Evolutionary conservation across 2,888 invertebrate species (phyloP).

Genomic region (Isoperla grammatica): DNA sequence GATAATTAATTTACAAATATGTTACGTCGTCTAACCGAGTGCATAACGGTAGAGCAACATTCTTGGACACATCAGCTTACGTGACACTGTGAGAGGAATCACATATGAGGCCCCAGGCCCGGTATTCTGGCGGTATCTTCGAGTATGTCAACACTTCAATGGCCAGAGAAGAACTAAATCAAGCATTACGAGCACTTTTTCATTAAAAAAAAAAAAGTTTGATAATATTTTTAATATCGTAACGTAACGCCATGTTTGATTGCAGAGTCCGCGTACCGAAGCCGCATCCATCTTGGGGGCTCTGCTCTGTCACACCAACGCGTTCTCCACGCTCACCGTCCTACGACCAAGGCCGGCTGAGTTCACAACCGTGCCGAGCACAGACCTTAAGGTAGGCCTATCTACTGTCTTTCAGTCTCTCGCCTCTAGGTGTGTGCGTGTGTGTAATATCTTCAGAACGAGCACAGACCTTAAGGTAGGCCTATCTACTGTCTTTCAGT

Average conservation of each 20-base stretch:
- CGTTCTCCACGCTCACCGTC: slow-evolving; percentile 60
- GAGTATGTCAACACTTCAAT: no score
- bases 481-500: not conserved
- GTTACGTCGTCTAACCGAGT: no score
- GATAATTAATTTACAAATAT: no score
- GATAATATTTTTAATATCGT: no score
- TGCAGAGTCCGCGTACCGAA: slow-evolving; percentile 77
- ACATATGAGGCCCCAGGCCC: no score
- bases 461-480: slow-evolving; percentile 73
- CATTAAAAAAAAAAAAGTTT: not conserved
- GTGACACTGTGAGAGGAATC: no score
- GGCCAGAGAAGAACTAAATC: not conserved
- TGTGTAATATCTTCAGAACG: no score
- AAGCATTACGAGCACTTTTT: not conserved
- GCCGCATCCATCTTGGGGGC: slow-evolving; percentile 87
- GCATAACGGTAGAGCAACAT: no score
- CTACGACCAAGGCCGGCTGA: slow-evolving; percentile 60
- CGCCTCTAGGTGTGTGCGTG: no score
- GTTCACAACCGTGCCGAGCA: slow-evolving; percentile 54
- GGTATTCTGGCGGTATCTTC: no score
- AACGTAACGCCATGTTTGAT: slow-evolving; percentile 30
- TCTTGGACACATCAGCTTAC: no score
- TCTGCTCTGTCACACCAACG: slow-evolving; percentile 73
- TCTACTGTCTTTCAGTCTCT: no score
- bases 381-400: slow-evolving; percentile 64